These are phyloP conservation scores for Pachydiplax longipennis DNA, from an alignment of 2,888 invertebrate genomes.

Conservation along the genomic window DNA sequence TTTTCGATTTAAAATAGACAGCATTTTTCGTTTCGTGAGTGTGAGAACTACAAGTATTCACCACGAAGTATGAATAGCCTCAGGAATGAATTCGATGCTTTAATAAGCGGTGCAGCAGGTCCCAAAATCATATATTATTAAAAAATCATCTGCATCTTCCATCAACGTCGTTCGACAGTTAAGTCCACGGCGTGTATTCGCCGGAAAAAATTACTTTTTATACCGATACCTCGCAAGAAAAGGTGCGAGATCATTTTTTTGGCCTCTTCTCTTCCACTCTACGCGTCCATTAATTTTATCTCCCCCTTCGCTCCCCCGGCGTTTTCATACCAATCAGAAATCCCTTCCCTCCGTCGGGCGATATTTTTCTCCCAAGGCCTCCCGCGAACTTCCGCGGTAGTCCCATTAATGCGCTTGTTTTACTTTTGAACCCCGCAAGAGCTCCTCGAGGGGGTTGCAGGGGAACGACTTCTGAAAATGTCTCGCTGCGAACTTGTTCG, in stretches of 20 bases:
- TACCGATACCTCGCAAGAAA: too few relatives aligned
- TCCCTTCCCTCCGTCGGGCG: neutral
- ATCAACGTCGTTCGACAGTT: too few relatives aligned
- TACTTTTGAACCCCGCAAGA: neutral
- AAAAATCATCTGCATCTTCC: too few relatives aligned
- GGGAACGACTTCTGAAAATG: neutral
- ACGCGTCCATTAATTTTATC: neutral
- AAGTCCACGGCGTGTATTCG: too few relatives aligned
- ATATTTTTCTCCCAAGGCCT: neutral
- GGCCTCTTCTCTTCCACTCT: neutral
- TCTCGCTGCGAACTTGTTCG: neutral
- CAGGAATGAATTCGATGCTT: too few relatives aligned
- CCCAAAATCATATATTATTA: too few relatives aligned
- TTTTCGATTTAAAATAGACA: too few relatives aligned
- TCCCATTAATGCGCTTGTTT: neutral
- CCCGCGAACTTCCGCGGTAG: neutral
- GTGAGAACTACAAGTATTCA: too few relatives aligned
- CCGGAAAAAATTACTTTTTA: too few relatives aligned
- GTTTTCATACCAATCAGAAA: neutral
- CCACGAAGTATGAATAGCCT: too few relatives aligned
- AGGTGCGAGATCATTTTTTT: neutral
- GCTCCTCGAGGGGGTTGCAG: neutral
- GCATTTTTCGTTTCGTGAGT: too few relatives aligned
- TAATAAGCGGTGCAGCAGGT: too few relatives aligned
- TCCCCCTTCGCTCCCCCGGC: neutral